phyloP scores from a whole-genome alignment of 2,113 vertebrate species.

The Callorhinus ursinus region DNA sequence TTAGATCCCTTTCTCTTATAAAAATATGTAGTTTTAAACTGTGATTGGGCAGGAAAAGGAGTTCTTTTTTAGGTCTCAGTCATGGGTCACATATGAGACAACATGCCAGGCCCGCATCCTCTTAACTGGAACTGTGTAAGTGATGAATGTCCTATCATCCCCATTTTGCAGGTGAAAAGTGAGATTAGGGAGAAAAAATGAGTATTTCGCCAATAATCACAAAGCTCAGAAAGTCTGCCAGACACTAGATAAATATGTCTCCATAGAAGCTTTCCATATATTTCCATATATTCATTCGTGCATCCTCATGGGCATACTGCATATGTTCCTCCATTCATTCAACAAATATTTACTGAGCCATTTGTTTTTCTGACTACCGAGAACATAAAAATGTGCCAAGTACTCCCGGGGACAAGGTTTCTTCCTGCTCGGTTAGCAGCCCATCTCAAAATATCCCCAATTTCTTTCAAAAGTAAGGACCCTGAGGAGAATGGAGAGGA shows the following conservation, averaged over 20 bases:
- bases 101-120: not conserved
- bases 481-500: not conserved
- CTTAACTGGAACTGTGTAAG: not conserved
- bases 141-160: not conserved
- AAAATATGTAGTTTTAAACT: not conserved
- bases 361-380: not conserved
- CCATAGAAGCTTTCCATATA: not conserved
- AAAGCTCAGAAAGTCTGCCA: not conserved
- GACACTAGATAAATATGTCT: not conserved
- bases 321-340: not conserved
- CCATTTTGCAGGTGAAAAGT: not conserved
- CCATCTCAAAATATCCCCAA: not conserved
- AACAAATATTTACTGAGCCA: not conserved
- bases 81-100: not conserved
- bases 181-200: not conserved
- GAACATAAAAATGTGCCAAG: not conserved
- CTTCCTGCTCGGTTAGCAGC: not conserved
- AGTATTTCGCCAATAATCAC: not conserved
- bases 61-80: not conserved
- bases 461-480: conserved; percentile 22
- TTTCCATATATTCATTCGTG: not conserved
- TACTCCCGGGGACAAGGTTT: not conserved
- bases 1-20: not conserved
- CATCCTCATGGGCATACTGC: too few species aligned
- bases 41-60: not conserved